Percentiles rank a stretch among this genome's conserved stretches.
Evolutionary conservation across 92 coral and sea anemone genomes (phyloP).

Genomic region (Micromussa lordhowensis): DNA sequence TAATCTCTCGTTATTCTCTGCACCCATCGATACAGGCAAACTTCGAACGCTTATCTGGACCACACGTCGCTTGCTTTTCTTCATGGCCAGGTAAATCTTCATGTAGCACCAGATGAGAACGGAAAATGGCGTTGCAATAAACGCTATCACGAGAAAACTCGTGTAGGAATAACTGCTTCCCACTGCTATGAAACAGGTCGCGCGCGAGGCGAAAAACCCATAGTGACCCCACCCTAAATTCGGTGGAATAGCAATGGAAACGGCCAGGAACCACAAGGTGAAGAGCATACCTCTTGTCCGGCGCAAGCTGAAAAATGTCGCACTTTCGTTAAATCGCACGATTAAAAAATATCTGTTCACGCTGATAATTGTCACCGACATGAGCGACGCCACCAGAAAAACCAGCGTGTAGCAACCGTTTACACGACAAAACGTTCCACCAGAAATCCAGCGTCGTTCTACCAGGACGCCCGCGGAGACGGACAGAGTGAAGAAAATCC

Average conservation of each 20-base stretch:
- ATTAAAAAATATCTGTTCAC: slow-evolving; percentile 72
- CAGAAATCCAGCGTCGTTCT: slow-evolving; percentile 66
- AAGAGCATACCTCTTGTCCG: slow-evolving; percentile 52
- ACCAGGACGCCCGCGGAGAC: slow-evolving; percentile 70
- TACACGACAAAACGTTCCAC: slow-evolving; percentile 64
- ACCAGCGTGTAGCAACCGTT: slow-evolving; percentile 81
- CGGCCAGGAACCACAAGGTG: slow-evolving; percentile 60
- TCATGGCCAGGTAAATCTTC: slow-evolving; percentile 67
- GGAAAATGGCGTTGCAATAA: slow-evolving; percentile 75
- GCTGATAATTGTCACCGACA: slow-evolving; percentile 78
- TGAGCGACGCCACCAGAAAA: slow-evolving; percentile 68
- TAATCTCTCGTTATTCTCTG: slow-evolving; percentile 25
- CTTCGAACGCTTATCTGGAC: slow-evolving; percentile 20
- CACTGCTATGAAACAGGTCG: slow-evolving; percentile 79
- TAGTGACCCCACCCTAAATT: slow-evolving; percentile 77
- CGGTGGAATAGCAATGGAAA: slow-evolving; percentile 70
- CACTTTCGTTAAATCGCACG: slow-evolving; percentile 62
- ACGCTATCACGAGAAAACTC: slow-evolving; percentile 69
- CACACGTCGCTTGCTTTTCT: slow-evolving; percentile 65
- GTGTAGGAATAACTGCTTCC: slow-evolving; percentile 82
- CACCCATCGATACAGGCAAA: neutral
- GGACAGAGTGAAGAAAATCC: slow-evolving; percentile 61
- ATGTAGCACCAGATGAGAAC: slow-evolving; percentile 77
- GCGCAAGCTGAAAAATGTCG: slow-evolving; percentile 56
- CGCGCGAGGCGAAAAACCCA: slow-evolving; percentile 74